A percentile compares a stretch with the other conserved stretches of the same genome.
phyloP scores from a whole-genome alignment of 2,113 vertebrate species.

The Microtus richardsoni region DNA sequence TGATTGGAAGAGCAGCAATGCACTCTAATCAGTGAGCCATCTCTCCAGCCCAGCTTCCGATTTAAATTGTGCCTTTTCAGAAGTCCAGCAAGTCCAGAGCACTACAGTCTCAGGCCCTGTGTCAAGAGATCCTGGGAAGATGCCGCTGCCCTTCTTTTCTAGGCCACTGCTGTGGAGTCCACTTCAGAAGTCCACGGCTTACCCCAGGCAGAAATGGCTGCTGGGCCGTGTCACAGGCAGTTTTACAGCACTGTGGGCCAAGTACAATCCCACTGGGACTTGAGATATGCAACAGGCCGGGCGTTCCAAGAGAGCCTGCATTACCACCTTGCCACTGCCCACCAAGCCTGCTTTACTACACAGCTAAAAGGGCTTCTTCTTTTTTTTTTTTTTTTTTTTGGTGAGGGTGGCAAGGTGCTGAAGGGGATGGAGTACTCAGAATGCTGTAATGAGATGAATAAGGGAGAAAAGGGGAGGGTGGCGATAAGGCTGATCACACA shows the following conservation, averaged over 20 bases:
- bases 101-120: neutral
- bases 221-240: neutral
- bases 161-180: neutral
- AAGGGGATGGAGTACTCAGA: neutral
- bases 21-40: too few relatives aligned
- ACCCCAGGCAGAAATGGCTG: neutral
- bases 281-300: neutral
- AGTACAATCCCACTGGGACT: neutral
- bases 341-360: neutral
- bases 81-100: neutral
- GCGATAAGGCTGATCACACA: neutral
- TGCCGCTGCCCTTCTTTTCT: neutral
- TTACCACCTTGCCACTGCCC: neutral
- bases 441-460: fast-evolving
- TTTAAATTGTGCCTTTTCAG: neutral
- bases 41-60: neutral
- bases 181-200: neutral
- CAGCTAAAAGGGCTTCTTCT: too few relatives aligned
- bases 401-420: neutral
- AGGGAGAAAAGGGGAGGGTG: neutral
- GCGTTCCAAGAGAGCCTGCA: neutral
- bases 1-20: neutral
- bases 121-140: neutral
- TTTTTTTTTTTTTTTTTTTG: too few relatives aligned
- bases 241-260: neutral